Evolutionary conservation across 2,113 vertebrate genomes (phyloP).

Genomic region (Planiliza haematocheilus): DNA sequence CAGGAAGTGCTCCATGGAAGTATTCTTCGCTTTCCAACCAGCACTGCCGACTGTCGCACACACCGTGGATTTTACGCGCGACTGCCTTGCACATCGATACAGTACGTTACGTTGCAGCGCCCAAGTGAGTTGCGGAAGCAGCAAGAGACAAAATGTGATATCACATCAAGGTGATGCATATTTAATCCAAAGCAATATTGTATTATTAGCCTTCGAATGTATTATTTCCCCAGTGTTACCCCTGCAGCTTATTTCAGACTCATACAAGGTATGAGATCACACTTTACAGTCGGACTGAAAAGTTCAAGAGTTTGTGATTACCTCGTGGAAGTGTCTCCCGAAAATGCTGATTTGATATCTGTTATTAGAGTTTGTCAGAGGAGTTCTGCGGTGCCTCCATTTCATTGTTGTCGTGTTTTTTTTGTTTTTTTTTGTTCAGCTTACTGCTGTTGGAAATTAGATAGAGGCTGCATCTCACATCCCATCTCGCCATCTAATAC

Average conservation of each 20-base stretch:
- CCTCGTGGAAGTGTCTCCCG: conserved; percentile 17
- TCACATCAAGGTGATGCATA: conserved; percentile 54
- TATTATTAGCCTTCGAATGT: conserved; percentile 54
- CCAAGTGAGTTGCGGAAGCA: conserved; percentile 8
- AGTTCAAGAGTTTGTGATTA: conserved; percentile 44
- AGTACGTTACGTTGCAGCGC: conserved; percentile 18
- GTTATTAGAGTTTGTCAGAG: conserved; percentile 44
- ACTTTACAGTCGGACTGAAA: conserved; percentile 26
- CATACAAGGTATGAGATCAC: conserved; percentile 30
- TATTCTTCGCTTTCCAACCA: not conserved
- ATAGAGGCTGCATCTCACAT: conserved; percentile 43
- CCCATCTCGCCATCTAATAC: conserved; percentile 47
- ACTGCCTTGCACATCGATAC: conserved; percentile 27
- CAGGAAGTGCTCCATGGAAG: conserved; percentile 36
- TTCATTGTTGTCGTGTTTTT: conserved; percentile 12
- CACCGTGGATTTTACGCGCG: conserved; percentile 49
- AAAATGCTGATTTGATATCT: conserved; percentile 57
- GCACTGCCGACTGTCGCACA: conserved; percentile 12
- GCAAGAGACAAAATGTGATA: conserved; percentile 57
- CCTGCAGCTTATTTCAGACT: conserved; percentile 33
- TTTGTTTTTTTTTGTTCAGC: conserved; percentile 26
- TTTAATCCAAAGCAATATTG: conserved; percentile 62
- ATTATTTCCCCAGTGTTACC: conserved; percentile 46
- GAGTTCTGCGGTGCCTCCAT: conserved; percentile 34
- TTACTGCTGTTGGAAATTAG: conserved; percentile 55